These are phyloP conservation scores for Enteromius argenteus DNA, from an alignment of 2,797 vertebrate species.

Conservation along the genomic window DNA sequence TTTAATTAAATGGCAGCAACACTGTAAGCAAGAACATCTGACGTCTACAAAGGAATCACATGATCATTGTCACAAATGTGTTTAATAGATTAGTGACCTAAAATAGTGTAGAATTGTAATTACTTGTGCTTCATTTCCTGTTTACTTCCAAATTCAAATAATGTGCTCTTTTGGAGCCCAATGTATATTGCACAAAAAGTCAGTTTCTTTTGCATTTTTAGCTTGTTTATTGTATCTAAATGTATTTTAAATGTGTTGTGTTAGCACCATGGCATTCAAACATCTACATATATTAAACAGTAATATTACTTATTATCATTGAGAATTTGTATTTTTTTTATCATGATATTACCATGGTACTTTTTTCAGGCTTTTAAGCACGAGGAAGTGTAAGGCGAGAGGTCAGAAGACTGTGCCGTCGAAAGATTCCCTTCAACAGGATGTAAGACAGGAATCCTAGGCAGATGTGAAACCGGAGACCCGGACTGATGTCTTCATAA, in stretches of 20 bases:
- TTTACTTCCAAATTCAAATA: background rate
- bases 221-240: background rate
- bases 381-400: slow-evolving; percentile 15
- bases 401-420: slow-evolving; percentile 47
- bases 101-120: background rate
- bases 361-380: background rate
- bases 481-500: slow-evolving; percentile 80
- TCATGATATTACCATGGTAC: slow-evolving; percentile 1
- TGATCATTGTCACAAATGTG: background rate
- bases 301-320: background rate
- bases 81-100: background rate
- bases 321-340: background rate
- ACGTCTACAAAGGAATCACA: background rate
- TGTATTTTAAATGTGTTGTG: background rate
- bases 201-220: background rate
- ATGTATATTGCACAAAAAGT: background rate
- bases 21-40: background rate
- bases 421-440: slow-evolving; percentile 62
- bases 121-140: background rate
- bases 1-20: background rate
- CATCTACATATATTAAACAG: background rate
- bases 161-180: background rate
- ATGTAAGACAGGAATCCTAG: slow-evolving; percentile 61
- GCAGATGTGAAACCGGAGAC: slow-evolving; percentile 72
- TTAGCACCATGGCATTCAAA: background rate